Evolutionary conservation across 1,140 invertebrate species (phyloP), one percentile per base, ranked within the genome.

Genomic region (Orchesella cincta): DNA sequence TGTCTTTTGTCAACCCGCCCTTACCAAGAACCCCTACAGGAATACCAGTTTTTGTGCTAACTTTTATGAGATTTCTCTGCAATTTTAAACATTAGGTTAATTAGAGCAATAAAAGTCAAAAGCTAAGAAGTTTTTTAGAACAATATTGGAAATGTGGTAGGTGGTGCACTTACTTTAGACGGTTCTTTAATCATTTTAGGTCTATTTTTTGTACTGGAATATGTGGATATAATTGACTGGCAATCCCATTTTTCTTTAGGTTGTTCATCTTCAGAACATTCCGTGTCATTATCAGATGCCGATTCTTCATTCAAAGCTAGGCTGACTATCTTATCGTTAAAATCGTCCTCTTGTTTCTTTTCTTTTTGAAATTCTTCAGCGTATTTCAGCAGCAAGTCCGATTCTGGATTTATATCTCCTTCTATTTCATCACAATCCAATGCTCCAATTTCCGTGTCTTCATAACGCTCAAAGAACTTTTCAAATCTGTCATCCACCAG

Each of bases 401-500:
- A 91, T 29, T 90, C 88, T 71, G 90, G 87, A 23, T 89, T 88
- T 73, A 95, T 84, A 82, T 89, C 86, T 2, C 94, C 95, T 84
- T 96, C 94, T 54, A 97, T 95, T 83, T 97, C 94, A 82, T 97
- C 94, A 81, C 91, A 88, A 82, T 96, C 93, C 29, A 97, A 84
- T 23, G 94, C 91, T 2, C 95, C 96, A 72, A 98, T 91, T 86
- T 97, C 94, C 33, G 89, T 91, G 78, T 98, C 95, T 83, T 96
- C 93, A 83, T 98, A 98, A 76, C 89, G 89, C 26, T 90, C 91
- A 86, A 92, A 95, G 86, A 95, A 89, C 92, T 92, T 90, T 87
- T 98, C 96, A 88, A 98, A 98, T 83, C 91, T 89, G 83, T 96
- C 91, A 88, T 98, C 97, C 0, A 98, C 85, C 34, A 95, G 84